Evolutionary conservation across 1,140 invertebrate genomes (phyloP).

Genomic region (Bombus turneri): DNA sequence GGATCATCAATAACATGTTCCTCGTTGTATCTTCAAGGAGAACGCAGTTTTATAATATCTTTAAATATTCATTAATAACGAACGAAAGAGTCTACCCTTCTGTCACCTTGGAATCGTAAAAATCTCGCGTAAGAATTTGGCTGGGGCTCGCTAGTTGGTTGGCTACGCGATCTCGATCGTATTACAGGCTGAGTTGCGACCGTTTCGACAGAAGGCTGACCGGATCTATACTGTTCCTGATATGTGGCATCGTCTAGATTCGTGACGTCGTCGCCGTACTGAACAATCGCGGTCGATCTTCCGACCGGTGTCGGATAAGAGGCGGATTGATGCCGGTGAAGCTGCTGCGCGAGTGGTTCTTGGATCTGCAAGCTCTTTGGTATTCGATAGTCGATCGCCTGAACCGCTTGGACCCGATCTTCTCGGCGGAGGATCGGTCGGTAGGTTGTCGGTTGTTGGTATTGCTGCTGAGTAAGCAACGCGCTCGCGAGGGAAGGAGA

Average conservation of each 20-base stretch:
- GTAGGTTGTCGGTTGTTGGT: conserved; percentile 78
- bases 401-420: conserved; percentile 75
- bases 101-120: conserved; percentile 68
- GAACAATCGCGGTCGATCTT: conserved; percentile 58
- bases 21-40: not conserved
- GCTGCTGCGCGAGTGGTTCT: conserved; percentile 61
- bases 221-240: conserved; percentile 32
- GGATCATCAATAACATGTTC: not conserved
- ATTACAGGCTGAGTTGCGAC: not conserved
- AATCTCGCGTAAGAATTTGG: conserved; percentile 70
- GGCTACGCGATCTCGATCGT: conserved; percentile 17
- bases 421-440: conserved; percentile 72
- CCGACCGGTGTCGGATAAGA: conserved; percentile 48
- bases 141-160: conserved; percentile 36
- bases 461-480: conserved; percentile 71
- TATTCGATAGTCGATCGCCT: conserved; percentile 75
- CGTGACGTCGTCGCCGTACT: conserved; percentile 21
- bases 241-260: conserved; percentile 39
- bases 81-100: conserved; percentile 69
- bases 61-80: conserved; percentile 36
- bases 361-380: conserved; percentile 68
- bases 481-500: conserved; percentile 43
- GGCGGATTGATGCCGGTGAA: conserved; percentile 43
- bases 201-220: not conserved
- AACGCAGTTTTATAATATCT: not conserved